phyloP scores from a whole-genome alignment of 1,140 invertebrate genomes.

The Hirudo medicinalis region DNA sequence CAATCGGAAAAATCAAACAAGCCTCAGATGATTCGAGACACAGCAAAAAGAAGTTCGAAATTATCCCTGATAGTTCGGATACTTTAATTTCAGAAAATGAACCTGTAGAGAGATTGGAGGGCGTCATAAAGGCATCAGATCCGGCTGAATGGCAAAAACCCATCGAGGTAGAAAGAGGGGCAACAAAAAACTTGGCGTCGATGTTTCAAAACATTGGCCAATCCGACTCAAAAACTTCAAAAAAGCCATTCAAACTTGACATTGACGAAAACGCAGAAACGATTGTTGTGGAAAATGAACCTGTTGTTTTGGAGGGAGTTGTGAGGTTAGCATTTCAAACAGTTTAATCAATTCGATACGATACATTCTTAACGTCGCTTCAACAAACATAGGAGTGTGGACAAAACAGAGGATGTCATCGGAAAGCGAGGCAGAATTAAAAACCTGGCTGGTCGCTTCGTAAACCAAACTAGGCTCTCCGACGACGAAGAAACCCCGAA shows the following conservation, averaged over 20 bases:
- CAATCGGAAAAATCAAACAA: too few species aligned
- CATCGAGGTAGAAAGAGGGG: slow-evolving; percentile 12
- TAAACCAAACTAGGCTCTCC: neutral
- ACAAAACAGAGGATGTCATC: slow-evolving; percentile 17
- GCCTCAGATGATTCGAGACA: slow-evolving; percentile 5
- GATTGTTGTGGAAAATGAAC: slow-evolving; percentile 15
- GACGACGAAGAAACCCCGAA: neutral
- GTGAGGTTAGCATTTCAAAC: neutral
- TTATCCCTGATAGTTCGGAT: neutral
- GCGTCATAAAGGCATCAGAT: slow-evolving; percentile 8
- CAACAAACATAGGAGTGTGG: slow-evolving; percentile 3
- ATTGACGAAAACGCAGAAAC: slow-evolving; percentile 11
- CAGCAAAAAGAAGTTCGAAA: neutral
- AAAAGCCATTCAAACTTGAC: slow-evolving; percentile 15
- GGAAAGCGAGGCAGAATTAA: slow-evolving; percentile 17
- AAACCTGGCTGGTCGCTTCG: slow-evolving; percentile 12
- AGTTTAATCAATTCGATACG: neutral
- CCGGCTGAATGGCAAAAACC: slow-evolving; percentile 17
- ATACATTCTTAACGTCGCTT: neutral
- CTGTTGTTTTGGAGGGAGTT: slow-evolving; percentile 14
- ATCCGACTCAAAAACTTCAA: neutral
- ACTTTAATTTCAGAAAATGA: slow-evolving; percentile 14
- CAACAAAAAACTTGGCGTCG: slow-evolving; percentile 11
- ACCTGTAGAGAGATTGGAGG: slow-evolving; percentile 8
- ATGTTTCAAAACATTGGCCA: slow-evolving; percentile 5